Percentiles rank a stretch among this genome's conserved stretches.
phyloP scores from a whole-genome alignment of 1,140 invertebrate species.

The Meloidogyne chitwoodi region DNA sequence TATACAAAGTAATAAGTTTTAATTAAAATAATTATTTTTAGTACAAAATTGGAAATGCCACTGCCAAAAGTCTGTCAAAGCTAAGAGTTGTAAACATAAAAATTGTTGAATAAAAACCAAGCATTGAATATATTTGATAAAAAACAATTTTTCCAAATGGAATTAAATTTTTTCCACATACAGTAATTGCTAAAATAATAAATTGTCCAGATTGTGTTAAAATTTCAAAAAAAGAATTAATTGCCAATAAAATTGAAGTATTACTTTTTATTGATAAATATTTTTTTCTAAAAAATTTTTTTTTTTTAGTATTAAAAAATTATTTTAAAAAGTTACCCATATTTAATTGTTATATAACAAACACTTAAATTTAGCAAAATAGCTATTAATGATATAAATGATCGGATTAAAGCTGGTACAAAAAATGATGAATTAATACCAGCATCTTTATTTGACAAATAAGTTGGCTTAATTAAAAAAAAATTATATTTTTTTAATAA shows the following conservation, averaged over 20 bases:
- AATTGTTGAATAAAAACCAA: neutral
- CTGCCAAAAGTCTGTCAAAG: neutral
- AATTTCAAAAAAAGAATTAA: neutral
- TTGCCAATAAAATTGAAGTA: neutral
- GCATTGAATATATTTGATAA: neutral
- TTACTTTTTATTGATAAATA: neutral
- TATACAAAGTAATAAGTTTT: too few species aligned
- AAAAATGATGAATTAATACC: neutral
- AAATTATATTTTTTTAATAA: neutral
- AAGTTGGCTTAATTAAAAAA: neutral
- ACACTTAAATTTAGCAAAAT: neutral
- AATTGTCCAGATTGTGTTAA: neutral
- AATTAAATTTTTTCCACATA: neutral
- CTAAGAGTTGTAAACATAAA: neutral
- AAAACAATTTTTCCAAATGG: neutral
- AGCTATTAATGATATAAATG: neutral
- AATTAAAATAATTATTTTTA: neutral
- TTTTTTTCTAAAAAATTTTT: neutral
- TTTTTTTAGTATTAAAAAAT: neutral
- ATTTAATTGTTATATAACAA: neutral
- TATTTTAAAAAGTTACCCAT: neutral
- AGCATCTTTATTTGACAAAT: neutral
- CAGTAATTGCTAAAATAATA: neutral
- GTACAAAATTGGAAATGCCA: neutral
- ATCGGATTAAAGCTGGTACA: neutral